Evolutionary conservation across 2,113 vertebrate species (phyloP).

Genomic region (Sceloporus undulatus): DNA sequence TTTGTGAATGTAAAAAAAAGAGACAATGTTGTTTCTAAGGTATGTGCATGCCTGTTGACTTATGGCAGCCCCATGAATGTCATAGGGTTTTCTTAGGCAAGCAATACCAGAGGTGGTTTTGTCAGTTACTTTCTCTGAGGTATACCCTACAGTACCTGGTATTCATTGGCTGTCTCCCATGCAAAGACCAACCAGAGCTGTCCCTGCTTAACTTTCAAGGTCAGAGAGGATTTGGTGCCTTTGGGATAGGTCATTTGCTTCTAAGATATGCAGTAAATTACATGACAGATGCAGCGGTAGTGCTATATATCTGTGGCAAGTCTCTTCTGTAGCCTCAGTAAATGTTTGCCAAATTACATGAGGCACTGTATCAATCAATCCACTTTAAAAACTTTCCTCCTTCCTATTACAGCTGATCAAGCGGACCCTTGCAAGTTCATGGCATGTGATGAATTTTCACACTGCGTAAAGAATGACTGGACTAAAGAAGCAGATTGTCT

Average conservation of each 20-base stretch:
- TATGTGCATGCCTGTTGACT: too few relatives aligned
- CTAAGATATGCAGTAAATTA: too few relatives aligned
- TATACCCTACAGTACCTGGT: too few relatives aligned
- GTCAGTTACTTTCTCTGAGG: too few relatives aligned
- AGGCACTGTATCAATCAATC: rapidly evolving
- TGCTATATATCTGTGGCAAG: neutral
- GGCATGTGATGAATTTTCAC: conserved; percentile 85
- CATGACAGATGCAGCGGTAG: neutral
- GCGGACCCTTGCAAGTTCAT: conserved; percentile 90
- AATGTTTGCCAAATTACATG: neutral
- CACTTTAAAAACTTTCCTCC: conserved; percentile 33
- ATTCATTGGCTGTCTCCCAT: too few relatives aligned
- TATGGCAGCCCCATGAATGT: too few relatives aligned
- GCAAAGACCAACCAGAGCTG: too few relatives aligned
- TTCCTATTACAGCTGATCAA: conserved; percentile 83
- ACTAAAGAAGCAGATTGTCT: conserved; percentile 83
- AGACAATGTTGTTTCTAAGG: neutral
- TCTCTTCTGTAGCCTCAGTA: neutral
- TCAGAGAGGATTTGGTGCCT: too few relatives aligned
- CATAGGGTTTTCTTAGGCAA: too few relatives aligned
- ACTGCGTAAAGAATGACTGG: conserved; percentile 79
- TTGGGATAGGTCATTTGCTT: rapidly evolving
- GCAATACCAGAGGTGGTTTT: too few relatives aligned
- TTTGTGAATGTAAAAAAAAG: neutral
- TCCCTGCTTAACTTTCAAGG: too few relatives aligned